Conservation (phyloP, 2,888 invertebrate genomes). For the Empis stercorea region DNA sequence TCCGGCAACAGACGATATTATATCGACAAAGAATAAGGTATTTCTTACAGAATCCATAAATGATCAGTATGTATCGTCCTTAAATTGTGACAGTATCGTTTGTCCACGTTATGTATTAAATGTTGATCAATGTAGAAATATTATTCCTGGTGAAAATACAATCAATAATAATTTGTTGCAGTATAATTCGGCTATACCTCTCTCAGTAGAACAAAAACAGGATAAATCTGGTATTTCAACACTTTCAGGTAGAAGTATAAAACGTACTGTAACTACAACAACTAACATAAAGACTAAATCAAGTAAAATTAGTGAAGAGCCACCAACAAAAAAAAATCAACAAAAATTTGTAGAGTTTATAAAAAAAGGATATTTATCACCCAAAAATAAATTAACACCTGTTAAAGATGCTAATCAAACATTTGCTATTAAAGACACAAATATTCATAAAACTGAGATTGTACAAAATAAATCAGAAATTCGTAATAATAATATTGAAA, state of each 20-base stretch:
- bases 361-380: slow-evolving; percentile 31
- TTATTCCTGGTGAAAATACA: background rate
- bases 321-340: slow-evolving; percentile 24
- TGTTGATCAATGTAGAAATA: slow-evolving; percentile 17
- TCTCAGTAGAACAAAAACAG: no score
- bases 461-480: background rate
- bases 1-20: slow-evolving; percentile 52
- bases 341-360: slow-evolving; percentile 31
- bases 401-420: background rate
- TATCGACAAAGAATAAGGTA: slow-evolving; percentile 43
- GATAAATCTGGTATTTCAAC: slow-evolving; percentile 15
- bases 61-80: background rate
- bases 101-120: slow-evolving; percentile 20
- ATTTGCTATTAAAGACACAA: slow-evolving; percentile 2
- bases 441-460: background rate
- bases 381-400: slow-evolving; percentile 24
- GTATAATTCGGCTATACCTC: background rate
- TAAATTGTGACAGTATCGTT: background rate
- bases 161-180: slow-evolving; percentile 1
- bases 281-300: slow-evolving; percentile 7
- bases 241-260: slow-evolving; percentile 26
- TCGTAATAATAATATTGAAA: slow-evolving; percentile 8
- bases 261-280: slow-evolving; percentile 20
- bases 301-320: slow-evolving; percentile 10
- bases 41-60: background rate